Conservation (phyloP, 2,888 invertebrate species). For the Protula sp. region DNA sequence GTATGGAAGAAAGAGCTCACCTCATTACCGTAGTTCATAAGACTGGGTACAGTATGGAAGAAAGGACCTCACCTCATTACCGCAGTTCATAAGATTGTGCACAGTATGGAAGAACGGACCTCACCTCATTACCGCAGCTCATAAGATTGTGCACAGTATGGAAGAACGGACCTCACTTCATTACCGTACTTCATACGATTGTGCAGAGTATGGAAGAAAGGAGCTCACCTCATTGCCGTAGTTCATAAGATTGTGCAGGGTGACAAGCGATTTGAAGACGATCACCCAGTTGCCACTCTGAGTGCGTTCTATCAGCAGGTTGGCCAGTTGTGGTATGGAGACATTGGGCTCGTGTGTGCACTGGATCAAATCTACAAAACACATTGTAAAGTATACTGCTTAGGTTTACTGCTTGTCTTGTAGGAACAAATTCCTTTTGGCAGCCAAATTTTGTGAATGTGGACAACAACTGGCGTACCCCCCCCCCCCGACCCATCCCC, state of each 20-base stretch:
- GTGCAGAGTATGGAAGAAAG: neutral
- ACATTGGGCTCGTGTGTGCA: slow-evolving; percentile 99
- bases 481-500: no score
- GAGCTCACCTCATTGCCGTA: slow-evolving; percentile 94
- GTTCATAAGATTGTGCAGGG: slow-evolving; percentile 97
- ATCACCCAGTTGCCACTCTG: slow-evolving; percentile 98
- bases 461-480: neutral
- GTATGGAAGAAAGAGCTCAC: no score
- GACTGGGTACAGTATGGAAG: no score
- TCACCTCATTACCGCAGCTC: slow-evolving; percentile 98
- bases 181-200: no score
- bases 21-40: no score
- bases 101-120: no score
- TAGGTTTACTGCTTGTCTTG: neutral
- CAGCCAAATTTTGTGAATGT: neutral
- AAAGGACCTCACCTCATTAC: no score
- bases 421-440: no score
- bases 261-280: slow-evolving; percentile 95
- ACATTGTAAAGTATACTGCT: no score
- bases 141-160: slow-evolving; percentile 98
- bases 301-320: slow-evolving; percentile 93
- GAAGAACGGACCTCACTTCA: no score
- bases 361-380: slow-evolving; percentile 91
- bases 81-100: no score
- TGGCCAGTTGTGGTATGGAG: slow-evolving; percentile 97